A percentile compares a stretch with the other conserved stretches of the same genome.
Conservation (phyloP, 2,113 vertebrate species). For the Paraplagusia blochii region DNA sequence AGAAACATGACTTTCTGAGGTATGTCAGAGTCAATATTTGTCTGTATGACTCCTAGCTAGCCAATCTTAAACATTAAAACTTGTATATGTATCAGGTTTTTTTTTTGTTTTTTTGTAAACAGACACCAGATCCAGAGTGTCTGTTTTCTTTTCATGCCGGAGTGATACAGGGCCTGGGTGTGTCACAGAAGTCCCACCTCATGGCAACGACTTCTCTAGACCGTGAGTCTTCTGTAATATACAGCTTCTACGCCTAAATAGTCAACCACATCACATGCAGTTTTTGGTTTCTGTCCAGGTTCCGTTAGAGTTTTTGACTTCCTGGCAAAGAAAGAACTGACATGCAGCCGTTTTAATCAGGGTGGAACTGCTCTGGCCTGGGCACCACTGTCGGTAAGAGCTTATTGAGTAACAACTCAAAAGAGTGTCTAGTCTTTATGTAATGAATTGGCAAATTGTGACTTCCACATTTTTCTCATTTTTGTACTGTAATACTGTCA, state of each 20-base stretch:
- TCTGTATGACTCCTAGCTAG: too few relatives aligned
- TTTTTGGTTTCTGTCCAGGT: constrained; percentile 68
- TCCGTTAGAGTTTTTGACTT: constrained; percentile 89
- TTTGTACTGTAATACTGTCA: too few relatives aligned
- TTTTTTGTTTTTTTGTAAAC: constrained; percentile 23
- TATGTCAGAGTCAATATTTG: too few relatives aligned
- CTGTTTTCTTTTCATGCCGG: constrained; percentile 87
- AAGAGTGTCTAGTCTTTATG: too few relatives aligned
- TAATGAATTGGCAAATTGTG: too few relatives aligned
- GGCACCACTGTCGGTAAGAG: constrained; percentile 82
- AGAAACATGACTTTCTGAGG: too few relatives aligned
- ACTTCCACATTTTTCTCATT: too few relatives aligned
- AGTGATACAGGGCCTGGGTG: constrained; percentile 77
- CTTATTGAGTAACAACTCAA: background rate
- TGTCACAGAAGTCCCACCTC: constrained; percentile 84
- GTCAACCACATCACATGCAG: background rate
- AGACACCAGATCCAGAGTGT: constrained; percentile 86
- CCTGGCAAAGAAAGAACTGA: constrained; percentile 75
- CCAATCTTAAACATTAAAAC: background rate
- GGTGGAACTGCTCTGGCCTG: constrained; percentile 87
- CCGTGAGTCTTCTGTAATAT: constrained; percentile 68
- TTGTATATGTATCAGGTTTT: background rate
- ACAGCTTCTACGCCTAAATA: background rate
- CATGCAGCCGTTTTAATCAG: constrained; percentile 79
- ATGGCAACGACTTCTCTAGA: constrained; percentile 87